A percentile compares a stretch with the other conserved stretches of the same genome.
These are phyloP conservation scores for Melitaea athalia DNA, from an alignment of 2,888 invertebrate genomes.

Conservation along the genomic window DNA sequence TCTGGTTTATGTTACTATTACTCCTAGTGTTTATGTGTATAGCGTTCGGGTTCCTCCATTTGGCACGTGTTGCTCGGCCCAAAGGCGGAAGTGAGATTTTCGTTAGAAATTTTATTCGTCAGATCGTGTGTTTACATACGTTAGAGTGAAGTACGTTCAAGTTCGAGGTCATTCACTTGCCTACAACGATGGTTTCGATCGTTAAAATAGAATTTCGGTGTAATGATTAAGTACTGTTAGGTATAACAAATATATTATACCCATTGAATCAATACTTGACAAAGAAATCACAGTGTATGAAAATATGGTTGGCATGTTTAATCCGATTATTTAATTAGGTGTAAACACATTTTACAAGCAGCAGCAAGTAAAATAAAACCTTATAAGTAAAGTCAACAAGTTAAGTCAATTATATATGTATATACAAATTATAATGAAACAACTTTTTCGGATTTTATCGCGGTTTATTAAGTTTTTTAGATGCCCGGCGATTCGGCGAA, in stretches of 20 bases:
- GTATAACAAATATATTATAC: background rate
- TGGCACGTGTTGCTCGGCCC: conserved; percentile 58
- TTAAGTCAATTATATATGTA: conserved; percentile 25
- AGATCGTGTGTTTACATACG: conserved; percentile 67
- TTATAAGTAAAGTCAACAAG: conserved; percentile 26
- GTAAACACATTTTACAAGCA: conserved; percentile 16
- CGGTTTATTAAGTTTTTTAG: too few species aligned
- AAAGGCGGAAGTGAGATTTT: conserved; percentile 64
- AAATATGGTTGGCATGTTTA: background rate
- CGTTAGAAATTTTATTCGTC: conserved; percentile 68
- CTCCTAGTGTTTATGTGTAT: conserved; percentile 46
- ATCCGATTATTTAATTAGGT: conserved; percentile 22
- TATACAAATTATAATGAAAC: too few species aligned
- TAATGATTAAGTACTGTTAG: background rate
- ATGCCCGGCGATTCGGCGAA: too few species aligned
- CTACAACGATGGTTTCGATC: conserved; percentile 6
- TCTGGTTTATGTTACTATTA: conserved; percentile 35
- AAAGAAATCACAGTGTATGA: background rate
- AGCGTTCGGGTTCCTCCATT: conserved; percentile 58
- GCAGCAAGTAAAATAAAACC: conserved; percentile 21
- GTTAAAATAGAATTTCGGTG: background rate
- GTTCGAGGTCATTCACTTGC: conserved; percentile 71
- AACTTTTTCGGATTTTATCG: too few species aligned
- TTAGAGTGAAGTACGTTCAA: conserved; percentile 63
- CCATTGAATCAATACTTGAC: background rate